These are phyloP conservation scores for Aphelenchoides fujianensis DNA, from an alignment of 1,140 invertebrate species.

Conservation along the genomic window DNA sequence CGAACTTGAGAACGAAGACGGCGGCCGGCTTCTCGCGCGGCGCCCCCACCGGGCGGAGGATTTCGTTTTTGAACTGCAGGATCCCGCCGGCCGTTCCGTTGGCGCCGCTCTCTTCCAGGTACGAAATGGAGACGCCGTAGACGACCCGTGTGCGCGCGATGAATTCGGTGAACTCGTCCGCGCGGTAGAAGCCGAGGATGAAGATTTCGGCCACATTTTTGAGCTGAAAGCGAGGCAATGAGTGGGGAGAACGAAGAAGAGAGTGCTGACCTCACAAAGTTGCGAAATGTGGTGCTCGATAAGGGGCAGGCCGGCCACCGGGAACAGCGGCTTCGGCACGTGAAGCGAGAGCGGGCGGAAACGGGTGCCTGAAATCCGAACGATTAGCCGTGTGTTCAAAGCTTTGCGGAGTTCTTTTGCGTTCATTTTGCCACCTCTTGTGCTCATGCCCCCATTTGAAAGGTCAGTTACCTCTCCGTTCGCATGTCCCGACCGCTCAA, in stretches of 20 bases:
- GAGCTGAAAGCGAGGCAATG: slow-evolving; percentile 54
- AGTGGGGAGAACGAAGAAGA: too few relatives aligned
- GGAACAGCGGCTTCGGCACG: slow-evolving; percentile 92
- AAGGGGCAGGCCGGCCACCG: slow-evolving; percentile 85
- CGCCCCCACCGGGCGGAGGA: slow-evolving; percentile 65
- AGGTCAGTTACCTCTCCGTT: too few relatives aligned
- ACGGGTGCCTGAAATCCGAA: slow-evolving; percentile 78
- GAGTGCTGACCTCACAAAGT: slow-evolving; percentile 73
- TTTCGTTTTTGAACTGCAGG: slow-evolving; percentile 78
- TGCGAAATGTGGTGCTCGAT: slow-evolving; percentile 97
- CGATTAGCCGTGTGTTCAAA: neutral
- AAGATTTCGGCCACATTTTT: slow-evolving; percentile 81
- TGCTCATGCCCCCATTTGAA: too few relatives aligned
- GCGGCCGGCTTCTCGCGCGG: neutral
- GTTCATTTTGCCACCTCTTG: too few relatives aligned
- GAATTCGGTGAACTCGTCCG: slow-evolving; percentile 71
- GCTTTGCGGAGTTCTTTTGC: too few relatives aligned
- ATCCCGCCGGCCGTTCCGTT: slow-evolving; percentile 93
- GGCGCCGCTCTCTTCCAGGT: slow-evolving; percentile 89
- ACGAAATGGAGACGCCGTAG: slow-evolving; percentile 66
- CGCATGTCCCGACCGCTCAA: too few relatives aligned
- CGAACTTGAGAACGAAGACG: neutral
- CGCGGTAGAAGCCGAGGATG: slow-evolving; percentile 84
- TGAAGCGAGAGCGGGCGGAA: slow-evolving; percentile 93
- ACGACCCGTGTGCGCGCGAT: slow-evolving; percentile 35